Percentiles rank a stretch among this genome's conserved stretches.
Conservation (phyloP, 2,888 invertebrate genomes). For the Andrena trimmerana region DNA sequence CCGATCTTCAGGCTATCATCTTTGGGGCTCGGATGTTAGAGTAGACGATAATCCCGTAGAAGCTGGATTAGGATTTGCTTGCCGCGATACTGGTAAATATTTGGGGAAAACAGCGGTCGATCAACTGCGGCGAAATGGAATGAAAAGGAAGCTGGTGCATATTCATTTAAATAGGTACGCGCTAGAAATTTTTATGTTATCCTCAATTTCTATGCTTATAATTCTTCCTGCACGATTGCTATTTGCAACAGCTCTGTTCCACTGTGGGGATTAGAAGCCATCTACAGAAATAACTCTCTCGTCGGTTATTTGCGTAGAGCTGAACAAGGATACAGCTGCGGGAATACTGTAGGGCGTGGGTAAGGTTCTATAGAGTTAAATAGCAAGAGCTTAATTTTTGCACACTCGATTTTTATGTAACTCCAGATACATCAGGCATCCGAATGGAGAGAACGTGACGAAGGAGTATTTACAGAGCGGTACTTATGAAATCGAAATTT, state of each 20-base stretch:
- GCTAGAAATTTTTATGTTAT: not conserved
- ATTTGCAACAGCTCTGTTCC: constrained; percentile 86
- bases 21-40: constrained; percentile 94
- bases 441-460: constrained; percentile 88
- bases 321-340: constrained; percentile 90
- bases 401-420: constrained; percentile 12
- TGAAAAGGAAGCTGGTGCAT: constrained; percentile 91
- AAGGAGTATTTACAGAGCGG: constrained; percentile 90
- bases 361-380: constrained; percentile 80
- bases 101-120: constrained; percentile 91
- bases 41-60: constrained; percentile 95
- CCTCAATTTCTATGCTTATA: not conserved
- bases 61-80: constrained; percentile 92
- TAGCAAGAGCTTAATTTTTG: not conserved
- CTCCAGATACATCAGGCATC: constrained; percentile 87
- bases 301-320: constrained; percentile 94
- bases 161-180: constrained; percentile 89
- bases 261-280: constrained; percentile 94
- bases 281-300: constrained; percentile 91
- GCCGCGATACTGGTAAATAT: constrained; percentile 92
- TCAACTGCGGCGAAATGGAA: constrained; percentile 88
- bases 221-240: not conserved
- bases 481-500: constrained; percentile 92
- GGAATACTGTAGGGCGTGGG: constrained; percentile 88
- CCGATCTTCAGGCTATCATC: constrained; percentile 89